These are phyloP conservation scores for Heliconius hortense DNA, from an alignment of 2,888 invertebrate species.

Conservation along the genomic window DNA sequence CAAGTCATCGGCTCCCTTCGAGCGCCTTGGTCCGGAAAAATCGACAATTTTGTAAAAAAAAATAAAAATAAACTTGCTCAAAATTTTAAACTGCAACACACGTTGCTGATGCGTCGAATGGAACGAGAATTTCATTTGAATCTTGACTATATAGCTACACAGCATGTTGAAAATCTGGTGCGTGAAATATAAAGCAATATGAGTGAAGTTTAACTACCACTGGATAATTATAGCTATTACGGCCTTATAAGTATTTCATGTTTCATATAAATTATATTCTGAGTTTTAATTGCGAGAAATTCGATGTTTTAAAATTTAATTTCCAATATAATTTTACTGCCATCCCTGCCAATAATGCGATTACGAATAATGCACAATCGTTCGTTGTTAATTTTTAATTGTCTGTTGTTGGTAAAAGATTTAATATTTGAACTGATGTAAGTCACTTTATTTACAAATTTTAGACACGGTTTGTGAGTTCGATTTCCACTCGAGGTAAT, in stretches of 20 bases:
- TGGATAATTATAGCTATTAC: conserved; percentile 30
- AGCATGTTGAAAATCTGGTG: conserved; percentile 42
- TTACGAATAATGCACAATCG: conserved; percentile 7
- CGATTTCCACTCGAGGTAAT: no score
- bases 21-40: conserved; percentile 71
- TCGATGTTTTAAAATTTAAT: conserved; percentile 17
- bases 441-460: neutral
- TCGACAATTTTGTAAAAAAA: conserved; percentile 63
- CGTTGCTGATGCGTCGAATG: conserved; percentile 34
- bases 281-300: conserved; percentile 20
- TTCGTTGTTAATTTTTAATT: conserved; percentile 12
- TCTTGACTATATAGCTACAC: conserved; percentile 37
- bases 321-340: conserved; percentile 2
- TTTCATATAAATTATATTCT: conserved; percentile 14
- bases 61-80: conserved; percentile 22
- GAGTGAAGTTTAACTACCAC: conserved; percentile 28
- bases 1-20: conserved; percentile 71
- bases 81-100: conserved; percentile 44
- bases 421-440: neutral
- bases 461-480: no score
- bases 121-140: conserved; percentile 42
- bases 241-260: conserved; percentile 23
- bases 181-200: conserved; percentile 41
- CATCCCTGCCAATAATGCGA: neutral
- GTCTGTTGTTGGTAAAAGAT: neutral